Evolutionary conservation across 2,797 vertebrate genomes (phyloP).

Genomic region (Acipenser ruthenus): DNA sequence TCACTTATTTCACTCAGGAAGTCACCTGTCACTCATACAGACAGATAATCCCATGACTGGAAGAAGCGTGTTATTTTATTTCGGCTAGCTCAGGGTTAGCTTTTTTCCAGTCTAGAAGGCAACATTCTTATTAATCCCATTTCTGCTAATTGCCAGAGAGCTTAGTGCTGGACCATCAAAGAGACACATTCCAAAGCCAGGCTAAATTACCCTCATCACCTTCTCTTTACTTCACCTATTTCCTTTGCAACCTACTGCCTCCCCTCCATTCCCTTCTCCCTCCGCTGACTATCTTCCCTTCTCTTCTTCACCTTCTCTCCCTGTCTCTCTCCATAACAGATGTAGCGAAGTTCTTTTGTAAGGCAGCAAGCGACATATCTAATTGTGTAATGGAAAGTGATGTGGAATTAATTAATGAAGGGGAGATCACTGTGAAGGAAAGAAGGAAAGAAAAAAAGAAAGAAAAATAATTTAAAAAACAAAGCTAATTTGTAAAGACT

Average conservation of each 20-base stretch:
- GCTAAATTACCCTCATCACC: too few relatives aligned
- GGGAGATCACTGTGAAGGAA: constrained; percentile 21
- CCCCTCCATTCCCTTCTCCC: not conserved
- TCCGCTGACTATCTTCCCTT: not conserved
- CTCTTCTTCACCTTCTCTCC: not conserved
- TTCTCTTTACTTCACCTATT: not conserved
- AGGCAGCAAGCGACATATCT: constrained; percentile 34
- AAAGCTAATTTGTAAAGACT: constrained; percentile 31
- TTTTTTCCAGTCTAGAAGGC: not conserved
- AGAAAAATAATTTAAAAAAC: not conserved
- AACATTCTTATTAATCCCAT: not conserved
- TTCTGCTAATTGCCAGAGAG: not conserved
- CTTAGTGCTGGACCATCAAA: not conserved
- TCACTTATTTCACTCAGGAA: not conserved
- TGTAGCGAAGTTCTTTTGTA: constrained; percentile 36
- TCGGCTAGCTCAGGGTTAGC: not conserved
- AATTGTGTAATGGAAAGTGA: constrained; percentile 28
- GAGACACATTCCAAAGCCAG: not conserved
- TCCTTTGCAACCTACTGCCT: not conserved
- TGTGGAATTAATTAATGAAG: constrained; percentile 40
- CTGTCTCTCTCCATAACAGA: constrained; percentile 28
- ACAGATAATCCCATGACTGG: not conserved
- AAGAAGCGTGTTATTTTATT: not conserved
- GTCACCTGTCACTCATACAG: constrained; percentile 1
- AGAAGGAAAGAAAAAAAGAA: not conserved